Evolutionary conservation across 2,113 vertebrate genomes (phyloP), one percentile per base, ranked within the genome.

Genomic region (Sander lucioperca): DNA sequence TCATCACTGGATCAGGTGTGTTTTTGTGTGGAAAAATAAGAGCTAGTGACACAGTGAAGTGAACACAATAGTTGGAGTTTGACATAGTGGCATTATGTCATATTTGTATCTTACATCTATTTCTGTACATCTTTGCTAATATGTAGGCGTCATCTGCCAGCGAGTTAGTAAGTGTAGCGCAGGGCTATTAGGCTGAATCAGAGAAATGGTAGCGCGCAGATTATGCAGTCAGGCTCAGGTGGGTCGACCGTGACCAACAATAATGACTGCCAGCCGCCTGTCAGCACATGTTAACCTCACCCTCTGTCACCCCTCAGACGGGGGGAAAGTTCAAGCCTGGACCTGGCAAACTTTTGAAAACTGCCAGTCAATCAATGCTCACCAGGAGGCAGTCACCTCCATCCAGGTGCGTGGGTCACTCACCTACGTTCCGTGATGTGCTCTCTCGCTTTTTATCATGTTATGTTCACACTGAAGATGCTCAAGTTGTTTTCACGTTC

Each of bases 321-420:
- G 93, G 74, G 96, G 96, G 58, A 96, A 96, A 86, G 92, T 96
- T 87, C 96, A 96, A 70, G 94, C 92, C 77, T 96, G 96, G 96
- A 93, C 91, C 93, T 96, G 95, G 94, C 83, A 87, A 75, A 92
- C 93, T 72, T 93, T 94, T 73, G 89, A 95, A 19, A 95, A 93
- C 93, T 92, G 94, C 90, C 95, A 95, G 78, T 96, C 96, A 79
- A 72, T 95, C 89, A 95, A 94, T 68, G 93, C 92, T 59, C 95
- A 96, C 85, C 89, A 92, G 82, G 95, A 96, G 80, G 88, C 92
- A 8, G 93, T 96, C 79, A 95, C 94, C 66, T 92, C 94, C 72
- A 85, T 96, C 82, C 94, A 96, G 94, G 95, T 96, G 83, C 80
- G 93, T 78, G 86, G 75, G 81, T 77, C 79, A 59, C 53, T 74